These are phyloP conservation scores for Carassius auratus DNA, from an alignment of 2,113 vertebrate species.

Conservation along the genomic window DNA sequence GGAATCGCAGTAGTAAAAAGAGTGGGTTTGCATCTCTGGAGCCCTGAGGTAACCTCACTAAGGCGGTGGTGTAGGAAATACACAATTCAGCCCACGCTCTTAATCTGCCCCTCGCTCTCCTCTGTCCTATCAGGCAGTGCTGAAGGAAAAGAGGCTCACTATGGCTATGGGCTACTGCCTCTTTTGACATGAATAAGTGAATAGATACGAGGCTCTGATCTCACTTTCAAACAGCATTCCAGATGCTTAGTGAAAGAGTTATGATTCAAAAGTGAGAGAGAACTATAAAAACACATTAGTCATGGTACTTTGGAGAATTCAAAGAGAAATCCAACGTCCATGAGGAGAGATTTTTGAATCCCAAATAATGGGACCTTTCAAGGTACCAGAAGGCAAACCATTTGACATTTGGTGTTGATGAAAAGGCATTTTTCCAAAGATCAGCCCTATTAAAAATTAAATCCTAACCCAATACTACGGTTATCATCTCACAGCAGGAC, in stretches of 20 bases:
- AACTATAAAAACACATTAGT: constrained; percentile 20
- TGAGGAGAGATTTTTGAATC: constrained; percentile 4
- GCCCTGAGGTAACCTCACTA: not conserved
- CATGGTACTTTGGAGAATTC: constrained; percentile 1
- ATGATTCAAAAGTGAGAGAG: not conserved
- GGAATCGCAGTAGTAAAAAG: not conserved
- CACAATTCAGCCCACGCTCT: not conserved
- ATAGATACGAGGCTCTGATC: constrained; percentile 50
- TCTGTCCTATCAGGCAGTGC: not conserved
- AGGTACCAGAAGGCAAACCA: not conserved
- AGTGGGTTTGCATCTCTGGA: not conserved
- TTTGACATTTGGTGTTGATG: not conserved
- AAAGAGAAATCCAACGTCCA: not conserved
- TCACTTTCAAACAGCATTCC: constrained; percentile 54
- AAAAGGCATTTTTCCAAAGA: not conserved
- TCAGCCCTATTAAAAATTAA: not conserved
- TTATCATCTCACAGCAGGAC: not conserved
- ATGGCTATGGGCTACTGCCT: constrained; percentile 14
- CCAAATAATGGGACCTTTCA: constrained; percentile 22
- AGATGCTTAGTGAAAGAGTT: constrained; percentile 36
- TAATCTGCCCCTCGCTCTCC: not conserved
- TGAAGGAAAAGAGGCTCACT: constrained; percentile 21
- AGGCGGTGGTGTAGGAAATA: not conserved
- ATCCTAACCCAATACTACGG: not conserved
- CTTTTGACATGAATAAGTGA: constrained; percentile 51